phyloP scores from a whole-genome alignment of 2,888 invertebrate species.

The Eristalinus sepulchralis region DNA sequence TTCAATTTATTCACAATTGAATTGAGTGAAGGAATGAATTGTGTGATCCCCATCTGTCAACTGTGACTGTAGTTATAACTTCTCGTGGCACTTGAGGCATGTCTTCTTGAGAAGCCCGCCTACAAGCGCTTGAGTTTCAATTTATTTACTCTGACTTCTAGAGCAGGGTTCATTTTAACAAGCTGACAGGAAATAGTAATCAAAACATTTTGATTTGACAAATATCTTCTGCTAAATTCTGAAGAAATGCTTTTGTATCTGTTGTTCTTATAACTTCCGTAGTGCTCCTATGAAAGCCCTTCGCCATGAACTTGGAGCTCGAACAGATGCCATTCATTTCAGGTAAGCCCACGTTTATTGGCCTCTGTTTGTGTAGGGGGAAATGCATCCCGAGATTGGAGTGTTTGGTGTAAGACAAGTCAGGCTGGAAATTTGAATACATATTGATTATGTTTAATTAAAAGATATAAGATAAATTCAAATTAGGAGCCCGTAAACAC shows the following conservation, averaged over 20 bases:
- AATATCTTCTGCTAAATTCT: background rate
- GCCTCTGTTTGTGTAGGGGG: background rate
- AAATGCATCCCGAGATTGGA: background rate
- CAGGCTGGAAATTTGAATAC: constrained; percentile 19
- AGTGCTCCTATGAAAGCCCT: background rate
- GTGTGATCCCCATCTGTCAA: constrained; percentile 12
- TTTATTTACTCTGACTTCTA: background rate
- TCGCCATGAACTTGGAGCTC: background rate
- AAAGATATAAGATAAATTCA: constrained; percentile 2
- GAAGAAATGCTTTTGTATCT: background rate
- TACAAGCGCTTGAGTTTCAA: background rate
- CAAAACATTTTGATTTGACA: background rate
- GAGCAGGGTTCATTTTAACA: background rate
- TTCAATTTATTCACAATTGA: constrained; percentile 36
- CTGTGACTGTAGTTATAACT: background rate
- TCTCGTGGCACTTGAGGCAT: background rate
- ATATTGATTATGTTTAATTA: constrained; percentile 31
- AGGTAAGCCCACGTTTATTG: background rate
- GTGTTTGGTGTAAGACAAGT: background rate
- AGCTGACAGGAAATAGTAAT: constrained; percentile 8
- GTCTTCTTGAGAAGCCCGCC: background rate
- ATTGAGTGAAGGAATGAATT: constrained; percentile 24
- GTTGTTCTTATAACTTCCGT: background rate
- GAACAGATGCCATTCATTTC: background rate
- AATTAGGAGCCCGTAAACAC: background rate